These are phyloP conservation scores for Nineta flava DNA, from an alignment of 2,888 invertebrate genomes.

Conservation along the genomic window DNA sequence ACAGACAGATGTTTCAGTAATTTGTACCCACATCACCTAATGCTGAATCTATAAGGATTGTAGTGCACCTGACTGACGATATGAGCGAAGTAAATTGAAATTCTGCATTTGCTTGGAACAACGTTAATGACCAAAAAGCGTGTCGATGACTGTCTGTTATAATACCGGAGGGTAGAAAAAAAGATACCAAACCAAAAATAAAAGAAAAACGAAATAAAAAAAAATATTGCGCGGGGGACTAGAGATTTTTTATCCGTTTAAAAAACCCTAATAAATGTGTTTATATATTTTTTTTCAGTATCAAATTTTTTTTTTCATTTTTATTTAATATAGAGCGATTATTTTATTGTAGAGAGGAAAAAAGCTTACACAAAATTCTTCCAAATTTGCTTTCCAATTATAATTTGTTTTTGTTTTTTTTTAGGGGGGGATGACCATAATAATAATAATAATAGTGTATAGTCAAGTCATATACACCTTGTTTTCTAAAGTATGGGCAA, in stretches of 20 bases:
- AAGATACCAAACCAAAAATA: no score
- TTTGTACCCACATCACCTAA: no score
- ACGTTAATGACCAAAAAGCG: no score
- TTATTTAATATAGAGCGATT: constrained; percentile 24
- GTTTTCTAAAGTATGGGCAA: constrained; percentile 19
- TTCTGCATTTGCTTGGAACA: no score
- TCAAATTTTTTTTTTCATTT: constrained; percentile 29
- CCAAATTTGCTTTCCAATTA: constrained; percentile 19
- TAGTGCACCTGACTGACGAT: no score
- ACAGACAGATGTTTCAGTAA: no score
- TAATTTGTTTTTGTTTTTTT: no score
- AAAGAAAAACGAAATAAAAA: constrained; percentile 15
- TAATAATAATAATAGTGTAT: constrained; percentile 31
- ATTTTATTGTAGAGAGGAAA: constrained; percentile 21
- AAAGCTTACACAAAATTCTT: constrained; percentile 46
- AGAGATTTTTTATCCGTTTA: constrained; percentile 38
- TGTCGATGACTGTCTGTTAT: no score
- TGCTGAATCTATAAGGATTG: no score
- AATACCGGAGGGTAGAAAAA: no score
- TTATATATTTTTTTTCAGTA: constrained; percentile 41
- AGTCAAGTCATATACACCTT: constrained; percentile 25
- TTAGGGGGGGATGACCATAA: constrained; percentile 28
- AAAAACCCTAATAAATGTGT: constrained; percentile 29
- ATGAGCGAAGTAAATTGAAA: no score
- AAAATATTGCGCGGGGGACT: constrained; percentile 43